phyloP scores from a whole-genome alignment of 64 coral and sea anemone genomes.

The Astreopora myriophthalma region DNA sequence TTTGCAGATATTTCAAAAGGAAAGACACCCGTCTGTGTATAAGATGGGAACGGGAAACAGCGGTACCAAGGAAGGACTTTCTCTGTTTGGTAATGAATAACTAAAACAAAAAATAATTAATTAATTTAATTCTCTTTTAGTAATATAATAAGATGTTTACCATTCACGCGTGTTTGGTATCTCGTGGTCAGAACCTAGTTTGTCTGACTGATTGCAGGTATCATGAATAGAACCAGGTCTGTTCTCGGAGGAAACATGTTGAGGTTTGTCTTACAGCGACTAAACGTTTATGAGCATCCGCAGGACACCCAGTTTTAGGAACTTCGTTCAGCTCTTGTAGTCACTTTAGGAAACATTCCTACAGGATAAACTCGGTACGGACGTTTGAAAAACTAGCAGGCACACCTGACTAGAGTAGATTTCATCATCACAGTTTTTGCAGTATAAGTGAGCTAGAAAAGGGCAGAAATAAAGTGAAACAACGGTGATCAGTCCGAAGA shows the following conservation, averaged over 20 bases:
- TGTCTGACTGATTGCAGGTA: constrained; percentile 52
- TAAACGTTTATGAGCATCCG: no score
- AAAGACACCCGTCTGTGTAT: constrained; percentile 93
- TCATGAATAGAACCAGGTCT: constrained; percentile 91
- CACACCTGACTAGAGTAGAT: no score
- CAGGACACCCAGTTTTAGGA: neutral
- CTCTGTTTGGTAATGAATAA: constrained; percentile 84
- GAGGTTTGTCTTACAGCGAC: constrained; percentile 57
- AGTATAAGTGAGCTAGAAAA: no score
- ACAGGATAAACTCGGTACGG: no score
- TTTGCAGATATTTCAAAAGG: constrained; percentile 96
- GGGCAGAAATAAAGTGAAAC: no score
- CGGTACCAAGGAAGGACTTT: constrained; percentile 92
- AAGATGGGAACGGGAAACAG: constrained; percentile 77
- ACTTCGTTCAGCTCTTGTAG: neutral
- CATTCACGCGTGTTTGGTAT: neutral
- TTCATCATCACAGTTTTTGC: no score
- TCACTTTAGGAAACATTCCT: no score
- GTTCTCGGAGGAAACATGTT: constrained; percentile 81
- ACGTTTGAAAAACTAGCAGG: no score
- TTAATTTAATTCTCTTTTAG: neutral
- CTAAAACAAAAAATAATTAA: neutral
- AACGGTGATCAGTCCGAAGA: no score
- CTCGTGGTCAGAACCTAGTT: neutral
- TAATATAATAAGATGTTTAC: no score